Percentiles rank a stretch among this genome's conserved stretches.
Evolutionary conservation across 53 echinoderm and acorn worm species (phyloP).

Genomic region (Henricia sp.): DNA sequence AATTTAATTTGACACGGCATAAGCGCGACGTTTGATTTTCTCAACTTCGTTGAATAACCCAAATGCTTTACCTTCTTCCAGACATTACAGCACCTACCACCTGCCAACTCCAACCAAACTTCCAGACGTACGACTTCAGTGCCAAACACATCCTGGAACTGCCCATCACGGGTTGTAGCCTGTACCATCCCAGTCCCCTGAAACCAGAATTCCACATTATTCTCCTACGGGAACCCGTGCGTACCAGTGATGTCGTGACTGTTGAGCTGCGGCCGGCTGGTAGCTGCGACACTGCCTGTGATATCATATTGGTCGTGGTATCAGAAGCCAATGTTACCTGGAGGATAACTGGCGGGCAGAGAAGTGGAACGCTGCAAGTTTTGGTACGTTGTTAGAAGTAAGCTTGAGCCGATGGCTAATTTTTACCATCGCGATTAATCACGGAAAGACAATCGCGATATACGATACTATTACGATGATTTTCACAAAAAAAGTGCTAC

Average conservation of each 20-base stretch:
- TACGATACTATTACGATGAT: too few relatives aligned
- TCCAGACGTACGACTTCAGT: conserved; percentile 30
- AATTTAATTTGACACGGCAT: too few relatives aligned
- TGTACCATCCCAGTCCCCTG: neutral
- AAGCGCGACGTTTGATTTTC: too few relatives aligned
- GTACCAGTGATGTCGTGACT: conserved; percentile 12
- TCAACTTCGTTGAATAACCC: too few relatives aligned
- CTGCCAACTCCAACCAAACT: conserved; percentile 28
- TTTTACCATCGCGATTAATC: too few relatives aligned
- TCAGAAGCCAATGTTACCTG: conserved; percentile 38
- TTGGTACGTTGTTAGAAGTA: conserved; percentile 15
- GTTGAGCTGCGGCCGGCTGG: conserved; percentile 23
- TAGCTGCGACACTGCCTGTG: conserved; percentile 7
- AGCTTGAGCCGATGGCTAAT: neutral
- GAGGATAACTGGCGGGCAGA: neutral
- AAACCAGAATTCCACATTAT: conserved; percentile 49
- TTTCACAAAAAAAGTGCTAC: too few relatives aligned
- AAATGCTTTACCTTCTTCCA: neutral
- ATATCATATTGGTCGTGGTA: conserved; percentile 49
- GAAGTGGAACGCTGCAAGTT: conserved; percentile 29
- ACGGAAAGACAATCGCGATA: too few relatives aligned
- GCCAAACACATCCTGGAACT: conserved; percentile 33
- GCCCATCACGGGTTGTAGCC: conserved; percentile 31
- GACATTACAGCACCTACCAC: conserved; percentile 22
- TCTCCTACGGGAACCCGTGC: neutral